Conservation (phyloP, 2,797 vertebrate species). For the Triplophysa bombifrons region DNA sequence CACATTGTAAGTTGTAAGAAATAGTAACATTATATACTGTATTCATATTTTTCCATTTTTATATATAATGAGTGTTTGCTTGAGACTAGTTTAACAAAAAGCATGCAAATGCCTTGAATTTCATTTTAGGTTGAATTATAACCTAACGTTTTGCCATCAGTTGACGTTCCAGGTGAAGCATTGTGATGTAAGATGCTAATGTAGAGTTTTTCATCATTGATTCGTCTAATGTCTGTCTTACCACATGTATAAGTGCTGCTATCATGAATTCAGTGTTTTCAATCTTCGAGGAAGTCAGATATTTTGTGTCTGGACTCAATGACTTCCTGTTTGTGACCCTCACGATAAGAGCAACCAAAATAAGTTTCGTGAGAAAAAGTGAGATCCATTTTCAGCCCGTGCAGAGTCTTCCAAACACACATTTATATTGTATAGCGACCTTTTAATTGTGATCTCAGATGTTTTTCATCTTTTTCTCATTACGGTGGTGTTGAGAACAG, state of each 20-base stretch:
- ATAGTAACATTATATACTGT: no score
- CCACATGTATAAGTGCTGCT: neutral
- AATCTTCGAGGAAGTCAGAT: conserved; percentile 51
- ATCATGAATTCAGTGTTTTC: conserved; percentile 12
- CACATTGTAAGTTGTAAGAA: no score
- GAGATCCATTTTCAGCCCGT: neutral
- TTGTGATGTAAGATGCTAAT: no score
- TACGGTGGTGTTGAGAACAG: conserved; percentile 62
- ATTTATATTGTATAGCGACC: conserved; percentile 68
- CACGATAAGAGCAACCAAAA: conserved; percentile 39
- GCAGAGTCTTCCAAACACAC: neutral
- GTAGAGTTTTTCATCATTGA: no score
- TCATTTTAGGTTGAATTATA: neutral
- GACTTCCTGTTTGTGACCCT: conserved; percentile 66
- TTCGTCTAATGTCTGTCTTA: neutral
- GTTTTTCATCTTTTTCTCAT: conserved; percentile 64
- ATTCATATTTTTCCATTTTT: no score
- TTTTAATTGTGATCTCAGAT: conserved; percentile 75
- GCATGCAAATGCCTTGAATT: neutral
- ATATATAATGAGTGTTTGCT: no score
- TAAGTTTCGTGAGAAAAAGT: conserved; percentile 30
- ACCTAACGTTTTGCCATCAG: no score
- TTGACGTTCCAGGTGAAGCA: no score
- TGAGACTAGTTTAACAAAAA: no score
- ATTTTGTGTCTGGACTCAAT: conserved; percentile 66